Conservation (phyloP, 92 coral and sea anemone species). For the Bergia puertoricense region DNA sequence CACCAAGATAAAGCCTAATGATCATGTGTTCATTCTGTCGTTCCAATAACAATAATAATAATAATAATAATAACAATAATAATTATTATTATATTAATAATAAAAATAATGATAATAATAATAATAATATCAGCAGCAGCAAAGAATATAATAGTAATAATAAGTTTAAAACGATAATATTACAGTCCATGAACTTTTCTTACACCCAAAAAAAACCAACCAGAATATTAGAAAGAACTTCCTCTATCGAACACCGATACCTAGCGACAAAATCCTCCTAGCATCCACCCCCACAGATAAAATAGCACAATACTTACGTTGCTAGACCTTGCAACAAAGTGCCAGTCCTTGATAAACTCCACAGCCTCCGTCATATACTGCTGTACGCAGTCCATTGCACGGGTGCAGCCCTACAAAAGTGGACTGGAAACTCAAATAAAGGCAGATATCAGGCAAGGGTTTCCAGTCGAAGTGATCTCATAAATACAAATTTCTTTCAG, state of each 20-base stretch:
- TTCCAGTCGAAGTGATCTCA: neutral
- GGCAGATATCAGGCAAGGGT: too few species aligned
- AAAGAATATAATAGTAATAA: too few species aligned
- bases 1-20: too few species aligned
- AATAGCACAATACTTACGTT: constrained; percentile 51
- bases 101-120: too few species aligned
- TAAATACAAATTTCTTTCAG: too few species aligned
- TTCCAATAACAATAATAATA: too few species aligned
- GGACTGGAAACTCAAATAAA: neutral
- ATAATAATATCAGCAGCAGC: neutral
- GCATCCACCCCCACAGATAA: neutral
- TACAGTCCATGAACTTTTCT: neutral
- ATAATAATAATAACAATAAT: too few species aligned
- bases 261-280: neutral
- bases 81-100: too few species aligned
- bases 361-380: constrained; percentile 83
- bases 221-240: neutral
- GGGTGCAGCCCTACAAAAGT: constrained; percentile 78
- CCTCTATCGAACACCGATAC: neutral
- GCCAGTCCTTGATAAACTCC: constrained; percentile 96
- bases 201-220: too few species aligned
- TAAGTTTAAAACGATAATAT: too few species aligned
- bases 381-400: constrained; percentile 92
- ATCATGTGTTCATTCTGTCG: too few species aligned
- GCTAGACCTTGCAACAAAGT: constrained; percentile 83